Evolutionary conservation across 2,888 invertebrate species (phyloP).

Genomic region (Diarsia mendica): DNA sequence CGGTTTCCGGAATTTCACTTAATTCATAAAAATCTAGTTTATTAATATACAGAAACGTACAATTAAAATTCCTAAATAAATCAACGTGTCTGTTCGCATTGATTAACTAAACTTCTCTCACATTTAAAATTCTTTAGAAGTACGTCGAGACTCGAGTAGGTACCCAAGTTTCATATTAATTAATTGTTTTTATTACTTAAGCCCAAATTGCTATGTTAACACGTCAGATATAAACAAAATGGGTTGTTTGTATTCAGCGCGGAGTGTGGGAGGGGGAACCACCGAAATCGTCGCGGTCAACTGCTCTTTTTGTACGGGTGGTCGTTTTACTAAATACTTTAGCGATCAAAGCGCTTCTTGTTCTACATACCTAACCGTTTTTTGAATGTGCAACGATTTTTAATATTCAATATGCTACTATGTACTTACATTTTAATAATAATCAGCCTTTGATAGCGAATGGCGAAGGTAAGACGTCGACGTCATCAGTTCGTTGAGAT

Average conservation of each 20-base stretch:
- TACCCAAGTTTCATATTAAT: conserved; percentile 52
- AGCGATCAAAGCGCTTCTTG: conserved; percentile 41
- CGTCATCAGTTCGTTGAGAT: conserved; percentile 16
- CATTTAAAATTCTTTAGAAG: conserved; percentile 42
- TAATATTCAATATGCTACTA: background rate
- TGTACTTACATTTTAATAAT: background rate
- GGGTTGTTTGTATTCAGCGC: conserved; percentile 55
- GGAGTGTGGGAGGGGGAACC: conserved; percentile 34
- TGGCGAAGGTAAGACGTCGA: conserved; percentile 1
- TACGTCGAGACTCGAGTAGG: conserved; percentile 21
- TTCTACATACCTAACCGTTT: conserved; percentile 32
- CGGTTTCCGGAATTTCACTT: background rate
- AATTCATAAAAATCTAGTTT: background rate
- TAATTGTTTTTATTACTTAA: conserved; percentile 56
- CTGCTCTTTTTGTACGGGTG: conserved; percentile 43
- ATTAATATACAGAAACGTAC: background rate
- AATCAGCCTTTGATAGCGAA: conserved; percentile 14
- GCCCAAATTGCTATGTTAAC: conserved; percentile 48
- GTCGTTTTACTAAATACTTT: conserved; percentile 28
- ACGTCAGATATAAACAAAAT: conserved; percentile 53
- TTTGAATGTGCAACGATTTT: conserved; percentile 32
- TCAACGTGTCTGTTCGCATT: conserved; percentile 22
- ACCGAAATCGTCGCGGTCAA: conserved; percentile 32
- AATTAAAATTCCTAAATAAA: conserved; percentile 28
- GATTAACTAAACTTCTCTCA: conserved; percentile 20